Conservation (phyloP, 2,888 invertebrate genomes). For the Pristionchus maxplancki region DNA sequence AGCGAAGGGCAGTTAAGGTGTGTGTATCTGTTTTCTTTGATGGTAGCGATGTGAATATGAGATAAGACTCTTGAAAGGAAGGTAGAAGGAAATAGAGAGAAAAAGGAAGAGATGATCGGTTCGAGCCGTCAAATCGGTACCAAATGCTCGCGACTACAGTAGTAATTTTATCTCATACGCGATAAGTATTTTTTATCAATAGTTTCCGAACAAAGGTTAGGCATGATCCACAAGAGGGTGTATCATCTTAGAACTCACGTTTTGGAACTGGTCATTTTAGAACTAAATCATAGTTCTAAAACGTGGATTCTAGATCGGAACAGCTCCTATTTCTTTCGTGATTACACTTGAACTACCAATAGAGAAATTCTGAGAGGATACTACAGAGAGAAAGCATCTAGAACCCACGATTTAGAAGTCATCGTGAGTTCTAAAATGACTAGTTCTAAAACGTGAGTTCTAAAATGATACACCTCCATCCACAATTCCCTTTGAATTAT, state of each 20-base stretch:
- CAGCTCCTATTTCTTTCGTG: too few species aligned
- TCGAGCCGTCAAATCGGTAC: neutral
- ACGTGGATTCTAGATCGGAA: too few species aligned
- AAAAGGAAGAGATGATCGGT: neutral
- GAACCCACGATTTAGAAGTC: too few species aligned
- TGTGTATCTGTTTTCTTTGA: constrained; percentile 41
- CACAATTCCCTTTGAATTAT: neutral
- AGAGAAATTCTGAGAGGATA: too few species aligned
- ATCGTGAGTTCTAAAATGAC: too few species aligned
- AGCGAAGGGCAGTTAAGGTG: constrained; percentile 31
- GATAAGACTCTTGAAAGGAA: constrained; percentile 9
- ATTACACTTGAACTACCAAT: too few species aligned
- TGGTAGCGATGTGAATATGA: neutral
- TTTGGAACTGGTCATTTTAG: too few species aligned
- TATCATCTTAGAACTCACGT: too few species aligned
- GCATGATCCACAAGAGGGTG: neutral
- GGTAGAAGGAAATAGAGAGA: neutral
- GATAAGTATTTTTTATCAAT: neutral
- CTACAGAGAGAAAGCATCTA: too few species aligned
- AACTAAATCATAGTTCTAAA: too few species aligned
- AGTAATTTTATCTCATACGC: neutral
- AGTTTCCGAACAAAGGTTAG: neutral
- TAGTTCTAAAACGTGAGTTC: too few species aligned
- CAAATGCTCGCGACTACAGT: neutral
- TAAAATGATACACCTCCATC: too few species aligned